These are phyloP conservation scores for Chondrosia reniformis DNA, from an alignment of 37 sponge, comb jelly and placozoan species.

Conservation along the genomic window DNA sequence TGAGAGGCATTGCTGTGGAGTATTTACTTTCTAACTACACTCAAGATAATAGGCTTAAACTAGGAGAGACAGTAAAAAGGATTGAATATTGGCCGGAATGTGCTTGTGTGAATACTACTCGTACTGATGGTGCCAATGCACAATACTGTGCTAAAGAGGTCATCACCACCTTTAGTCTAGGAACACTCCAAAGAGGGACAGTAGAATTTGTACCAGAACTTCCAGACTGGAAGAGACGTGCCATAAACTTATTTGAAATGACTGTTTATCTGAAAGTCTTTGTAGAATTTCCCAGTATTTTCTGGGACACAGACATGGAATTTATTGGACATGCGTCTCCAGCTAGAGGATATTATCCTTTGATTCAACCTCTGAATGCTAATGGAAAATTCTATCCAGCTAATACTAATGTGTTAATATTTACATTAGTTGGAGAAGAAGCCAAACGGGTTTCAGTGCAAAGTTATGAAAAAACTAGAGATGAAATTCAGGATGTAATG, in stretches of 20 bases:
- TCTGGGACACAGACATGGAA: constrained; percentile 38
- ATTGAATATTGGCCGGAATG: constrained; percentile 41
- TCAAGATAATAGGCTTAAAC: constrained; percentile 20
- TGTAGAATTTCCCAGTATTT: constrained; percentile 18
- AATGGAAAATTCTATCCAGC: not conserved
- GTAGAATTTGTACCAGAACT: constrained; percentile 27
- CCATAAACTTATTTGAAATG: constrained; percentile 19
- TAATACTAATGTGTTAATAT: constrained; percentile 26
- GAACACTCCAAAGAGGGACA: constrained; percentile 38
- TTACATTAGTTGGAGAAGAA: constrained; percentile 32
- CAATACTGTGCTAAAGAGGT: constrained; percentile 38
- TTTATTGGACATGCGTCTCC: constrained; percentile 1
- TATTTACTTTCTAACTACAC: not conserved
- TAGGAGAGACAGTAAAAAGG: constrained; percentile 23
- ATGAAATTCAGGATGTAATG: constrained; percentile 35
- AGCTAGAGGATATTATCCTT: constrained; percentile 30
- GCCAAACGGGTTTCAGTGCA: constrained; percentile 34
- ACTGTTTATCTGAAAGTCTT: constrained; percentile 38
- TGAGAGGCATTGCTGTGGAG: constrained; percentile 11
- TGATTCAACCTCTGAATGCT: constrained; percentile 23
- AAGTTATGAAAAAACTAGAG: constrained; percentile 11
- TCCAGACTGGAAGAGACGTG: constrained; percentile 15
- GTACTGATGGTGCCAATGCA: not conserved
- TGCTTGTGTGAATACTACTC: constrained; percentile 42
- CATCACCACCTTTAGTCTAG: constrained; percentile 52